Evolutionary conservation across 2,888 invertebrate genomes (phyloP).

Genomic region (Mactromeris polynyma): DNA sequence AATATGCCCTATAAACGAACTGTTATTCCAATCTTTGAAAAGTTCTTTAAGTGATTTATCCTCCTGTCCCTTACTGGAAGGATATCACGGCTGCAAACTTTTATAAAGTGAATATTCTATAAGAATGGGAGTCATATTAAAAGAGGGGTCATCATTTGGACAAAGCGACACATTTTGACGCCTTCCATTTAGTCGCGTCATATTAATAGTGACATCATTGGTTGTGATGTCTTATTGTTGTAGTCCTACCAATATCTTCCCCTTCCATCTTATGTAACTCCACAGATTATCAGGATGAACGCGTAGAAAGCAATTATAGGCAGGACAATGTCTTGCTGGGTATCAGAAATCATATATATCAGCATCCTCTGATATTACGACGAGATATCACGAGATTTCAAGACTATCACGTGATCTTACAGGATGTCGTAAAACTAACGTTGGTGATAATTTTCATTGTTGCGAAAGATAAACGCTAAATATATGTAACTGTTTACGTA

Average conservation of each 20-base stretch:
- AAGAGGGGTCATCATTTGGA: too few relatives aligned
- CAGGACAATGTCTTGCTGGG: background rate
- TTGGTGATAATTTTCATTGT: slow-evolving; percentile 28
- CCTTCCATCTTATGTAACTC: background rate
- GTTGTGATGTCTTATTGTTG: background rate
- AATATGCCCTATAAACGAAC: too few relatives aligned
- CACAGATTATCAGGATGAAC: background rate
- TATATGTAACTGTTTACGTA: slow-evolving; percentile 21
- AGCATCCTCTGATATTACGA: background rate
- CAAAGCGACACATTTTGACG: too few relatives aligned
- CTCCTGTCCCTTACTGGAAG: too few relatives aligned
- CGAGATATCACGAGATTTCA: slow-evolving; percentile 14
- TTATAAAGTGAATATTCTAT: too few relatives aligned
- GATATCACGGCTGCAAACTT: too few relatives aligned
- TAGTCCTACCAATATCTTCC: background rate
- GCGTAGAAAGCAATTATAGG: background rate
- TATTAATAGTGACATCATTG: background rate
- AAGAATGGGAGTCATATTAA: too few relatives aligned
- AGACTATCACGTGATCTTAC: slow-evolving; percentile 14
- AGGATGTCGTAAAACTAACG: background rate
- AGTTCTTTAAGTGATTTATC: too few relatives aligned
- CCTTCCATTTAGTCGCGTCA: background rate
- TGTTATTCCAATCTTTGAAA: too few relatives aligned
- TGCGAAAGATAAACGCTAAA: slow-evolving; percentile 12
- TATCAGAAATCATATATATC: background rate